These are phyloP conservation scores for Neodiprion fabricii DNA, from an alignment of 1,140 invertebrate genomes.

Conservation along the genomic window DNA sequence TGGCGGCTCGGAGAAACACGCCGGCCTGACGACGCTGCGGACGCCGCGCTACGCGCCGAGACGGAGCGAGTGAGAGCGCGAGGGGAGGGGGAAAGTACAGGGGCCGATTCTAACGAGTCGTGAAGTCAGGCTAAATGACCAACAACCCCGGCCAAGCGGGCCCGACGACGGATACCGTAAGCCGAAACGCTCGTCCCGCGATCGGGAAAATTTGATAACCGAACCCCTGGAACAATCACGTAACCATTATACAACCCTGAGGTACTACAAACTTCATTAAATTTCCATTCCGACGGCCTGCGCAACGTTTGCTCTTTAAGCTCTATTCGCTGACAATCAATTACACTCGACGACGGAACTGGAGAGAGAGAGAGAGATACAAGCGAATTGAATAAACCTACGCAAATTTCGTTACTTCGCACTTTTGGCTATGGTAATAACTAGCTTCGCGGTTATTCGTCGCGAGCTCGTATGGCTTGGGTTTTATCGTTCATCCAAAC, in stretches of 20 bases:
- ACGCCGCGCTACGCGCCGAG: conserved; percentile 10
- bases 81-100: neutral
- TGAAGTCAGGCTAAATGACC: conserved; percentile 64
- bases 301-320: neutral
- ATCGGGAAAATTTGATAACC: conserved; percentile 50
- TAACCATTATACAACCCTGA: conserved; percentile 31
- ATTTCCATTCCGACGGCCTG: neutral
- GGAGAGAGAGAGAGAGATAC: too few species aligned
- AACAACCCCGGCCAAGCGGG: conserved; percentile 32
- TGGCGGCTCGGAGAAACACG: neutral
- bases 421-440: too few species aligned
- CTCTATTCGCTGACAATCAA: too few species aligned
- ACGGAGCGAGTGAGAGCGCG: conserved; percentile 42
- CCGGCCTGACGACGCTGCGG: conserved; percentile 34
- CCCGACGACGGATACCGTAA: conserved; percentile 38
- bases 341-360: too few species aligned
- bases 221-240: conserved; percentile 45
- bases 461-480: too few species aligned
- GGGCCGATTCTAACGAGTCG: conserved; percentile 62
- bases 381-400: too few species aligned
- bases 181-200: conserved; percentile 39
- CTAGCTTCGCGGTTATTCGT: too few species aligned
- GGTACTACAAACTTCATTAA: conserved; percentile 6
- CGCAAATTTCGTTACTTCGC: too few species aligned
- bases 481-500: too few species aligned